Percentiles rank a stretch among this genome's conserved stretches.
Evolutionary conservation across 2,797 vertebrate genomes (phyloP).

Genomic region (Melanotaenia maccullochi): DNA sequence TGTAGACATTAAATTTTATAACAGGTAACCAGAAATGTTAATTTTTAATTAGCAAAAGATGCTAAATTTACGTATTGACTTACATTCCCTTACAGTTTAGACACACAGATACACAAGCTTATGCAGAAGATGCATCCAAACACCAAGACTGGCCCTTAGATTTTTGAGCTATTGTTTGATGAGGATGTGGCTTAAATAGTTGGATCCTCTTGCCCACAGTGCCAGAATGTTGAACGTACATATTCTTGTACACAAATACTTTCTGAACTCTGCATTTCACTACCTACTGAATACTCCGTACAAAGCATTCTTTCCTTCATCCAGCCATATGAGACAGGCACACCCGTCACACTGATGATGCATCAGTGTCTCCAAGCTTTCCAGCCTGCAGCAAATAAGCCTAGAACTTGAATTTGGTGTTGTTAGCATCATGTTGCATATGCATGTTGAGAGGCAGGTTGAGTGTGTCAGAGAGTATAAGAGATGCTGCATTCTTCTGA

Average conservation of each 20-base stretch:
- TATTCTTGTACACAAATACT: not conserved
- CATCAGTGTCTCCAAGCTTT: conserved; percentile 16
- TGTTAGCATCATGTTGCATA: conserved; percentile 42
- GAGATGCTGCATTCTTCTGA: conserved; percentile 32
- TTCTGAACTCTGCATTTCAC: conserved; percentile 26
- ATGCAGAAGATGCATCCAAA: not conserved
- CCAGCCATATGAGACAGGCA: conserved; percentile 42
- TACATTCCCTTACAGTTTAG: too few relatives aligned
- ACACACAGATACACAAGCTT: not conserved
- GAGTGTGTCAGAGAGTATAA: conserved; percentile 34
- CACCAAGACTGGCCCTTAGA: conserved; percentile 24
- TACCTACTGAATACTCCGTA: conserved; percentile 45
- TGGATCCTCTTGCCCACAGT: not conserved
- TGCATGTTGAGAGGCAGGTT: conserved; percentile 39
- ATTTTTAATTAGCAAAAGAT: not conserved
- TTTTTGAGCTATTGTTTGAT: conserved; percentile 32
- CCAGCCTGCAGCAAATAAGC: conserved; percentile 46
- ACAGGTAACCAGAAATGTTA: not conserved
- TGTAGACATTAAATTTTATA: not conserved
- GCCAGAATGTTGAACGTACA: conserved; percentile 8
- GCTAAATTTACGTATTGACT: not conserved
- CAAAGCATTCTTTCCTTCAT: conserved; percentile 38
- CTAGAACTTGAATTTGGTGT: conserved; percentile 47
- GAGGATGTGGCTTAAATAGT: conserved; percentile 36
- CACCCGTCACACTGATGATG: conserved; percentile 46